Conservation (phyloP, 2,797 vertebrate genomes). For the Ataeniobius toweri region DNA sequence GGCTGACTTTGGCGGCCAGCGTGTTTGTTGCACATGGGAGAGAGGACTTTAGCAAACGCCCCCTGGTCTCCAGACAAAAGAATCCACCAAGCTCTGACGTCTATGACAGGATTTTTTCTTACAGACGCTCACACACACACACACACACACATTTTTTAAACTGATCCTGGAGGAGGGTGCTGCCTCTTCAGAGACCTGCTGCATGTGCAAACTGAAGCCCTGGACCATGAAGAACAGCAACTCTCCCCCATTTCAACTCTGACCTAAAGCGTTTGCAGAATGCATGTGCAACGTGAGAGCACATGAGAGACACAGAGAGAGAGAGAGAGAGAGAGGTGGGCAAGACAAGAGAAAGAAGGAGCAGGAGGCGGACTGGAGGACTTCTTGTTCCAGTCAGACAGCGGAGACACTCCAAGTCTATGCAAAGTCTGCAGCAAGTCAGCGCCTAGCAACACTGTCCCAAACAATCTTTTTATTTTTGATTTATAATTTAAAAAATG, state of each 20-base stretch:
- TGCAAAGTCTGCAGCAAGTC: constrained; percentile 32
- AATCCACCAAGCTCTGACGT: constrained; percentile 70
- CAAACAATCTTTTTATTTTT: constrained; percentile 26
- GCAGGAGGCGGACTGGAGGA: constrained; percentile 57
- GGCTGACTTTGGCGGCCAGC: constrained; percentile 80
- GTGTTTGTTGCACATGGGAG: constrained; percentile 82
- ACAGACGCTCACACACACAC: constrained; percentile 32
- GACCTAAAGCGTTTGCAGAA: constrained; percentile 60
- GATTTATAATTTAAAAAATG: constrained; percentile 21
- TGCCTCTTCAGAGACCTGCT: constrained; percentile 38
- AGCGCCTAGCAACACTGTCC: constrained; percentile 24
- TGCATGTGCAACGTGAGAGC: neutral
- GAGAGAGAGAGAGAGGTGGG: constrained; percentile 25
- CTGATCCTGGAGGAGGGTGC: constrained; percentile 42
- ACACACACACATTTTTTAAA: constrained; percentile 40
- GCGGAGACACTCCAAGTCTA: constrained; percentile 25
- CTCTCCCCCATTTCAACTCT: constrained; percentile 64
- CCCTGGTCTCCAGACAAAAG: constrained; percentile 75
- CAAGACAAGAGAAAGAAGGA: constrained; percentile 37
- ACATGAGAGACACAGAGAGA: constrained; percentile 23
- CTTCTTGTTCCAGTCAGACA: constrained; percentile 52
- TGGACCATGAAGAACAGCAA: constrained; percentile 42
- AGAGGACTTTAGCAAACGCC: constrained; percentile 68
- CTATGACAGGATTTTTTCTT: constrained; percentile 59
- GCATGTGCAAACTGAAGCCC: constrained; percentile 44